phyloP scores from a whole-genome alignment of 2,888 invertebrate genomes.

The Pammene aurita region DNA sequence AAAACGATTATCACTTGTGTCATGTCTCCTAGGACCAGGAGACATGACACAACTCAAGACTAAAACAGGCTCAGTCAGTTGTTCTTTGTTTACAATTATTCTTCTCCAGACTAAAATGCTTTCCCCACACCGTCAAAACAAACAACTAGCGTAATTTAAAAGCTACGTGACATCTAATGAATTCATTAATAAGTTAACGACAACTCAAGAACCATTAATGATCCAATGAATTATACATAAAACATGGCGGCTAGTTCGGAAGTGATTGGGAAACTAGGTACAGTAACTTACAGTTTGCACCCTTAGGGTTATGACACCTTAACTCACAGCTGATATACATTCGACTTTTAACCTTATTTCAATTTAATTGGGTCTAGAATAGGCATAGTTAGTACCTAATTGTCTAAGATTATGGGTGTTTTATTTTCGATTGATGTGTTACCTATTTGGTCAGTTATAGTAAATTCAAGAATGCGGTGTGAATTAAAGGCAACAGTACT shows the following conservation, averaged over 20 bases:
- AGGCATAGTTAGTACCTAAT: not conserved
- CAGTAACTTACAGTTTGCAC: not conserved
- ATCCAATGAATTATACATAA: constrained; percentile 51
- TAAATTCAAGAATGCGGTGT: constrained; percentile 18
- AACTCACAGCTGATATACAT: not conserved
- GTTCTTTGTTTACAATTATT: not conserved
- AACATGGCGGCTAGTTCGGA: constrained; percentile 40
- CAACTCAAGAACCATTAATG: constrained; percentile 49
- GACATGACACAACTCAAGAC: too few species aligned
- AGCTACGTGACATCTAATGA: constrained; percentile 41
- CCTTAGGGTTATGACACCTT: not conserved
- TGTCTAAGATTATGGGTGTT: not conserved
- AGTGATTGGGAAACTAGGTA: constrained; percentile 30
- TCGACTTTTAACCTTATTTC: not conserved
- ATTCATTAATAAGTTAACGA: constrained; percentile 52
- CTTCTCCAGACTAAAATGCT: too few species aligned
- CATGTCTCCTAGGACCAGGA: too few species aligned
- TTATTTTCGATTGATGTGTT: not conserved
- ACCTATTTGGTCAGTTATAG: constrained; percentile 3
- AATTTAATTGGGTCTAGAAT: not conserved
- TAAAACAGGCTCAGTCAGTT: not conserved
- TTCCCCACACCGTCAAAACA: not conserved
- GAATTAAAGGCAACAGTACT: constrained; percentile 17
- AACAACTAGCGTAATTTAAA: constrained; percentile 10
- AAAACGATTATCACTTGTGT: too few species aligned